A percentile compares a stretch with the other conserved stretches of the same genome.
Evolutionary conservation across 1,140 invertebrate genomes (phyloP).

Genomic region (Pseudachorutes palmiensis): DNA sequence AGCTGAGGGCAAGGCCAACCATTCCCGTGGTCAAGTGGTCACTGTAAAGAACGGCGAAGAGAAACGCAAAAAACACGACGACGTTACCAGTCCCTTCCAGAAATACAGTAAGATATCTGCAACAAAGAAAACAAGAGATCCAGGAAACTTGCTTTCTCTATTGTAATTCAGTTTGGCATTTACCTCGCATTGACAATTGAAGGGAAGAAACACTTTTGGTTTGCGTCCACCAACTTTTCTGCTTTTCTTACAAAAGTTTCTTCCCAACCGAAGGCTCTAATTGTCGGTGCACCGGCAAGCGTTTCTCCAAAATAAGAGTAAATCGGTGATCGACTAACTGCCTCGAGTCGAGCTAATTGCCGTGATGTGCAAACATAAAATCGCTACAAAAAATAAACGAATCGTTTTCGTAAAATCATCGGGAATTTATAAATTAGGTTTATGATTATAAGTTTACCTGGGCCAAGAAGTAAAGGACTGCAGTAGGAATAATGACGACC

Average conservation of each 20-base stretch:
- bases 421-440: neutral
- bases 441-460: neutral
- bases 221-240: neutral
- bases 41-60: constrained; percentile 6
- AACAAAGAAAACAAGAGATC: neutral
- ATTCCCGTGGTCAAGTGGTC: constrained; percentile 7
- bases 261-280: constrained; percentile 13
- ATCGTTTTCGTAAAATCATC: neutral
- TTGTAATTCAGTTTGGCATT: constrained; percentile 1
- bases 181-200: neutral
- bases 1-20: constrained; percentile 12
- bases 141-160: neutral
- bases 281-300: constrained; percentile 13
- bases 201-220: constrained; percentile 3
- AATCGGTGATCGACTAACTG: constrained; percentile 10
- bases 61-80: constrained; percentile 9
- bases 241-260: constrained; percentile 14
- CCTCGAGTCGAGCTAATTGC: constrained; percentile 10
- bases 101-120: constrained; percentile 4
- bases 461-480: neutral
- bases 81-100: constrained; percentile 9
- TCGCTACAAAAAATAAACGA: neutral
- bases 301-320: constrained; percentile 11
- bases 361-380: constrained; percentile 13
- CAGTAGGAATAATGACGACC: constrained; percentile 17